These are phyloP conservation scores for Heliocidaris tuberculata DNA, from an alignment of 35 echinoderm and acorn worm species.

Conservation along the genomic window DNA sequence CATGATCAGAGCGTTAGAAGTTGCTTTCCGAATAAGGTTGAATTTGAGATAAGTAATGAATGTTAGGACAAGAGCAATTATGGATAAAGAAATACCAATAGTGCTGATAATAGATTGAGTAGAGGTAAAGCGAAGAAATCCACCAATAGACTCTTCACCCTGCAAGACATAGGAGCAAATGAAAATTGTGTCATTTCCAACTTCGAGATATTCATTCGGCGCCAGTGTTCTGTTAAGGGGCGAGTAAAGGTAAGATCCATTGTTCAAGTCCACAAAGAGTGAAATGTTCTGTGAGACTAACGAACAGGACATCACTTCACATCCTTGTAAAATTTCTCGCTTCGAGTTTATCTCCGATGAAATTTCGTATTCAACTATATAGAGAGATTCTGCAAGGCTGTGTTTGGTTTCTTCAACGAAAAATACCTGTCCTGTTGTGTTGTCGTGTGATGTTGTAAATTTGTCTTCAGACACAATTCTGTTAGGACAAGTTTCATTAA, in stretches of 20 bases:
- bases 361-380: neutral
- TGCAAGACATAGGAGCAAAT: neutral
- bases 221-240: neutral
- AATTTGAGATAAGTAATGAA: conserved; percentile 6
- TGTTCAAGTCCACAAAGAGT: neutral
- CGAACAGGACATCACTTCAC: neutral
- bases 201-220: neutral
- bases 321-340: neutral
- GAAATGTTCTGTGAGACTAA: neutral
- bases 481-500: neutral
- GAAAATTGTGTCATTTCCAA: neutral
- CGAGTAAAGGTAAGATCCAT: neutral
- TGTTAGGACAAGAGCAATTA: neutral
- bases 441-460: neutral
- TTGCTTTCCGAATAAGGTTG: neutral
- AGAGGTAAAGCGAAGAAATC: neutral
- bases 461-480: neutral
- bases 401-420: neutral
- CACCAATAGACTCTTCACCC: neutral
- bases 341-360: neutral
- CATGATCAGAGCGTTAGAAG: neutral
- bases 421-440: neutral
- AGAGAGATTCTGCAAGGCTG: neutral
- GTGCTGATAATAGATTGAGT: neutral
- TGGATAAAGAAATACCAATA: neutral